Evolutionary conservation across 2,113 vertebrate species (phyloP).

Genomic region (Lepidothrix coronata): DNA sequence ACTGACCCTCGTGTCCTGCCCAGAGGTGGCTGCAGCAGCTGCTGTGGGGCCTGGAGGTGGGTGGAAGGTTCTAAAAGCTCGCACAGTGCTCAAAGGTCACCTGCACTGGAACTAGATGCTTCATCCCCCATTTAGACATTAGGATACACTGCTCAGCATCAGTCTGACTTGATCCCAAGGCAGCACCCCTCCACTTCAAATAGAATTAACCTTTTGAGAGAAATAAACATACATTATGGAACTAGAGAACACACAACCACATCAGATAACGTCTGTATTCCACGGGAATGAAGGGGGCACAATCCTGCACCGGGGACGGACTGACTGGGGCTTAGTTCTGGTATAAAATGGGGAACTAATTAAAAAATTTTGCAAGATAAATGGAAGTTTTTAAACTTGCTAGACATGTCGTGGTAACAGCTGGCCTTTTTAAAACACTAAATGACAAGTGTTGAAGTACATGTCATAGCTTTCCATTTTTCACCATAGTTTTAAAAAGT

Average conservation of each 20-base stretch:
- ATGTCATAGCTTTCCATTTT: conserved; percentile 48
- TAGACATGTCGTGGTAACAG: not conserved
- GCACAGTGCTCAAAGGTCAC: conserved; percentile 30
- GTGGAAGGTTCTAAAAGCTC: conserved; percentile 8
- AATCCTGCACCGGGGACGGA: not conserved
- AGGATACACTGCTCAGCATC: conserved; percentile 65
- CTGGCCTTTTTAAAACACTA: not conserved
- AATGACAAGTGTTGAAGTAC: not conserved
- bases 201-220: conserved; percentile 63
- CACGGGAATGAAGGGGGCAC: not conserved
- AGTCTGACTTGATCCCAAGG: conserved; percentile 64
- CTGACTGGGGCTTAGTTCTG: not conserved
- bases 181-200: conserved; percentile 61
- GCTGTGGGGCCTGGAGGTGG: conserved; percentile 20
- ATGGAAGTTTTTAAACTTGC: not conserved
- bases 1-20: not conserved
- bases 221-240: conserved; percentile 52
- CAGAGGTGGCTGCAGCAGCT: conserved; percentile 7
- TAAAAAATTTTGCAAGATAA: conserved; percentile 20
- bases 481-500: not conserved
- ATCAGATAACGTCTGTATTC: not conserved
- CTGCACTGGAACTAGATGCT: conserved; percentile 39
- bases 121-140: conserved; percentile 57
- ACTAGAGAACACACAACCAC: not conserved
- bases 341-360: conserved; percentile 22